These are phyloP conservation scores for Rhopalosiphum maidis DNA, from an alignment of 1,140 invertebrate genomes.

Conservation along the genomic window DNA sequence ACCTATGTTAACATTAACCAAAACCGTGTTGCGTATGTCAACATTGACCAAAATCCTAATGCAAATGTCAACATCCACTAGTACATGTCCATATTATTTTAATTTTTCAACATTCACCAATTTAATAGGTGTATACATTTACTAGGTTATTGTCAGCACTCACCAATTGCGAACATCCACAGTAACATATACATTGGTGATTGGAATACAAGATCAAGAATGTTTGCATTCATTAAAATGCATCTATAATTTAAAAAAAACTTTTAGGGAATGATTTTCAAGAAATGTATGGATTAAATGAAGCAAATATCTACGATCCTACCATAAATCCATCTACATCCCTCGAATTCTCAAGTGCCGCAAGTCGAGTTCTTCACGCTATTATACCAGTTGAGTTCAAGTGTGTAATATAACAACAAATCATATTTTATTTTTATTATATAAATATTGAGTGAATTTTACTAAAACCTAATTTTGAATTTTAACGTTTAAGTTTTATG, in stretches of 20 bases:
- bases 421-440: neutral
- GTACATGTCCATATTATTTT: too few species aligned
- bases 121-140: too few species aligned
- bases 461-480: neutral
- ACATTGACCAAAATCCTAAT: too few species aligned
- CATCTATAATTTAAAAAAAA: neutral
- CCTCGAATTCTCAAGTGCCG: conserved; percentile 9
- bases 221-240: neutral
- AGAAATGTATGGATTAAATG: neutral
- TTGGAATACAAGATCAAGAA: neutral
- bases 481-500: conserved; percentile 14
- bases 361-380: conserved; percentile 18
- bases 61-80: too few species aligned
- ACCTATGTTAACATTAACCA: too few species aligned
- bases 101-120: too few species aligned
- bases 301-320: conserved; percentile 35
- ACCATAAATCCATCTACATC: conserved; percentile 19
- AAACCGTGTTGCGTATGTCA: too few species aligned
- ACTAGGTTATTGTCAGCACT: too few species aligned
- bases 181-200: neutral
- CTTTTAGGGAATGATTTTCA: conserved; percentile 37
- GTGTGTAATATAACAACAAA: neutral
- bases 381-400: conserved; percentile 38
- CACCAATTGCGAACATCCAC: too few species aligned
- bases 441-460: neutral